Evolutionary conservation across 2,113 vertebrate genomes (phyloP), one percentile per base, ranked within the genome.

Genomic region (Vulpes lagopus): DNA sequence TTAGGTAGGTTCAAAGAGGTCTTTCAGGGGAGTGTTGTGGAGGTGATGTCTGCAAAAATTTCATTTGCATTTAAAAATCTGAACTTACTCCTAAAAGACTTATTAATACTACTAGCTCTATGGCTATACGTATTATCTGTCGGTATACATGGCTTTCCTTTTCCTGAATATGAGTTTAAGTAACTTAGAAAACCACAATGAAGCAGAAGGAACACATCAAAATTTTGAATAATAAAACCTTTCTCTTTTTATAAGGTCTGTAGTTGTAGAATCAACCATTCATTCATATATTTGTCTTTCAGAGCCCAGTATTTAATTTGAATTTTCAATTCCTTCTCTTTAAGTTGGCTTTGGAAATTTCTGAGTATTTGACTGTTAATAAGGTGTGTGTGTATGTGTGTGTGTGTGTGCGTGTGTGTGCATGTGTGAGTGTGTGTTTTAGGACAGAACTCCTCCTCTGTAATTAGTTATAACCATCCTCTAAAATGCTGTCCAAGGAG

Each of bases 291-390:
- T 62, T 87, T 92, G 9, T 81, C 27, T 94, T 64, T 82, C 11
- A 81, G n/a, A 95, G 8, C 22, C 17, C 15, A 94, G 22, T 55
- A 32, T 76, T 94, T 74, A 73, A 20, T 81, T 87, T 95, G 23
- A 80, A 95, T 80, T 95, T 97, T 96, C n/a, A 95, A 2, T 53
- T 90, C 3, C 32, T 84, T 30, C 20, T 83, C 11, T 80, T 65
- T 89, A 84, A 3, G 25, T 65, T 67, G 38, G 19, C 59, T 87
- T 91, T 90, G 67, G 53, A 78, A 85, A 1, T 82, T 95, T 90
- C 69, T 82, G 32, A 15, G 3, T 30, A 81, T 67, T 97, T 92
- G 59, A 43, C 25, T 83, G 8, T 69, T 82, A 87, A 64, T 80
- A 83, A 81, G 11, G 12, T 0, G 38, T 32, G 25, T 65, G 64